Conservation (phyloP, 2,113 vertebrate species). For the Ondatra zibethicus region DNA sequence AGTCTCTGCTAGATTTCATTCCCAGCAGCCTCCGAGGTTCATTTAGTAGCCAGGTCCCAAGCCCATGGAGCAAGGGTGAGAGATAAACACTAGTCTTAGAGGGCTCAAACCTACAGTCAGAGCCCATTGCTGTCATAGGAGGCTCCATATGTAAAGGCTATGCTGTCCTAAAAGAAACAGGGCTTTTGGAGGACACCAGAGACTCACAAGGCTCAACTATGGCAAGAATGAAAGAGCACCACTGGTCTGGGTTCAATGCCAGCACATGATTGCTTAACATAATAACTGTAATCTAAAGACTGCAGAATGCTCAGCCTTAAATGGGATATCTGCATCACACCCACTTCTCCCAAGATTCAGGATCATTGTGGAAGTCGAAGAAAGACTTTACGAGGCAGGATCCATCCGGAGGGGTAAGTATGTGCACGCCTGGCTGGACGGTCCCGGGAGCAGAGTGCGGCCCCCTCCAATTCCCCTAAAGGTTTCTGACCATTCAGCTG, state of each 20-base stretch:
- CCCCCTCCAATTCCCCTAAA: too few species aligned
- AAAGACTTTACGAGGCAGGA: not conserved
- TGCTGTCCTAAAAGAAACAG: not conserved
- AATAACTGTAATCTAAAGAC: not conserved
- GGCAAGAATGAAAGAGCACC: not conserved
- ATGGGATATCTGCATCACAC: not conserved
- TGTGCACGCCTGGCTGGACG: too few species aligned
- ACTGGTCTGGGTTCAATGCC: not conserved
- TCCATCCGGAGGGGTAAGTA: too few species aligned
- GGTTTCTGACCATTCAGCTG: too few species aligned
- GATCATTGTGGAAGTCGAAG: not conserved
- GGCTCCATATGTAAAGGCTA: not conserved
- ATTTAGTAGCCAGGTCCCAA: not conserved
- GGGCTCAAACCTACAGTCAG: not conserved
- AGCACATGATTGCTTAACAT: not conserved
- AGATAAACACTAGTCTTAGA: not conserved
- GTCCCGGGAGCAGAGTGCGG: too few species aligned
- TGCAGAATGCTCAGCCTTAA: not conserved
- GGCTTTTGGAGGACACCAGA: not conserved
- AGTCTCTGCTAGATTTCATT: not conserved
- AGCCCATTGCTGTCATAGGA: not conserved
- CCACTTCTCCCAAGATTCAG: not conserved
- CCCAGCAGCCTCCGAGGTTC: not conserved
- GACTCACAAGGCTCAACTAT: not conserved
- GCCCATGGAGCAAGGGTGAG: not conserved